A percentile compares a stretch with the other conserved stretches of the same genome.
Conservation (phyloP, 2,113 vertebrate species). For the Irena cyanogastra region DNA sequence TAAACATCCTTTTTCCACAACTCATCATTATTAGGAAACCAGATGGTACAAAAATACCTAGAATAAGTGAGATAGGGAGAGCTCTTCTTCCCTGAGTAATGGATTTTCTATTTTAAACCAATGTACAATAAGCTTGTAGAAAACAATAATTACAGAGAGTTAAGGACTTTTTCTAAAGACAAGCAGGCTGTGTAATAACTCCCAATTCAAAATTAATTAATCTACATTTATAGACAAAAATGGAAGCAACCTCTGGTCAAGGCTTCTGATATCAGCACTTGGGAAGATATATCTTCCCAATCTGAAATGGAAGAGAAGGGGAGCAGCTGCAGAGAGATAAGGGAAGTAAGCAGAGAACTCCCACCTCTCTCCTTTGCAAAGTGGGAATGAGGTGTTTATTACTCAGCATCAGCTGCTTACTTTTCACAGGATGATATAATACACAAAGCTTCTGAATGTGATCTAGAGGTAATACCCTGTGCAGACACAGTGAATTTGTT, state of each 20-base stretch:
- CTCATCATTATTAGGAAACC: neutral
- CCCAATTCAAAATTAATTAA: slow-evolving; percentile 11
- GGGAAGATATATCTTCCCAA: neutral
- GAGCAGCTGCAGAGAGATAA: neutral
- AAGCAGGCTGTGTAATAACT: neutral
- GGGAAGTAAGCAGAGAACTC: slow-evolving; percentile 12
- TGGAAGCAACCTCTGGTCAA: neutral
- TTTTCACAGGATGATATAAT: neutral
- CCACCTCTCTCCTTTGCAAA: neutral
- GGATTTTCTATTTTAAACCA: neutral
- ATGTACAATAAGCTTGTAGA: neutral
- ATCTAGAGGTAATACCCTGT: neutral
- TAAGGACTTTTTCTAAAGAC: neutral
- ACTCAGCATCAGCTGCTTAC: neutral
- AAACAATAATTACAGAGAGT: neutral
- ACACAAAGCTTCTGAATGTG: neutral
- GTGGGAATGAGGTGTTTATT: neutral
- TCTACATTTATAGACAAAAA: neutral
- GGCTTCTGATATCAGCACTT: neutral
- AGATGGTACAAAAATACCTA: neutral
- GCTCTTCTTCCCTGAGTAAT: neutral
- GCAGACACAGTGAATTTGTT: neutral
- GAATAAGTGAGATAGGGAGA: neutral
- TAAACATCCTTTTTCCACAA: neutral
- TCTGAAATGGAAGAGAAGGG: neutral